Base-by-base conservation (phyloP, 2,888 invertebrate species). In the Xestia c-nigrum region DNA sequence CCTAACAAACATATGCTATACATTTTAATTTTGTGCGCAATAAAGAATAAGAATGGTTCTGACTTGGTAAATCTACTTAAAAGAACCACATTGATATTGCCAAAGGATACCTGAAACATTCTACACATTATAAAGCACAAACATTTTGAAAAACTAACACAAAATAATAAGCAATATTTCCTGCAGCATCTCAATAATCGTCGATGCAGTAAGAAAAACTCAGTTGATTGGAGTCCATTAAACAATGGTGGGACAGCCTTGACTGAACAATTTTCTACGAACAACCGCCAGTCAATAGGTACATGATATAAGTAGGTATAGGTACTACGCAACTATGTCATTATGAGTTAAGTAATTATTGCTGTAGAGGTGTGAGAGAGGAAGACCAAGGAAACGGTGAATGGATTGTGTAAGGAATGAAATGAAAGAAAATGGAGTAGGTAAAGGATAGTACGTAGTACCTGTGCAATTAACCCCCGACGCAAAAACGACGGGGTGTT, bases 201-300 rank as follows among this genome's bases (percentile, higher is more conserved):
- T 43, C 52, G 5, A 38, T 47, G 31, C 40, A 47, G 7, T 19
- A 66, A 81, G 40, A 63, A 70, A 67, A 40, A 6, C 71, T 67
- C 43, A 38, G 69, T 63, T 74, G 73, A 73, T 59, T 80, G 65
- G 52, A 63, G 46, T 57, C 59, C 16, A 73, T 65, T 31, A 31
- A 78, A 85, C 87, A 87, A 85, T 85, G 59, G 83, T 6, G n/a
- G n/a, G n/a, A 52, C n/a, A 63, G 47, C 86, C 85, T 87, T 85
- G 76, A 75, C 69, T 71, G 47, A 47, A 73, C 47, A 47, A 83
- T 85, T 76, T 85, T 67, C 67, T 50, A 59, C n/a, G 63, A 59
- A 43, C 61, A 64, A 21, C 10, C 14, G 47, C 19, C 24, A 12
- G 0, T 43, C 46, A 59, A 40, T 65, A 55, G 19, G 7, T 76